phyloP scores from a whole-genome alignment of 2,797 vertebrate genomes.

The Enteromius thamalakanensis region DNA sequence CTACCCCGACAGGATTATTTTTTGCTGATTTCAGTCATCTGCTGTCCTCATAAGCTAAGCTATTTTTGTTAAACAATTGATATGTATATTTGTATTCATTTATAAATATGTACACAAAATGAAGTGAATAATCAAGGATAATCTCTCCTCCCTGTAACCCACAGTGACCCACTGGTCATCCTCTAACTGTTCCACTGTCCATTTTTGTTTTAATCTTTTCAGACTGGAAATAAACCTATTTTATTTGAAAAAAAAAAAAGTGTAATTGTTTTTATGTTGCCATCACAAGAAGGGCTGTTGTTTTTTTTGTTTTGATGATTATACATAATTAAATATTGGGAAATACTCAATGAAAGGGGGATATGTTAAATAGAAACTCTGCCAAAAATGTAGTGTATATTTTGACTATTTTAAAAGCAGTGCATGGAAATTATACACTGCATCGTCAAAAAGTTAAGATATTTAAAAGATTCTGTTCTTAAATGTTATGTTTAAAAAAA shows the following conservation, averaged over 20 bases:
- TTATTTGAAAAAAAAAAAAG: slow-evolving; percentile 49
- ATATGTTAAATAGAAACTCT: neutral
- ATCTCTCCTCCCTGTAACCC: slow-evolving; percentile 55
- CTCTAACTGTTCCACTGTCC: slow-evolving; percentile 56
- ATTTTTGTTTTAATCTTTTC: slow-evolving; percentile 60
- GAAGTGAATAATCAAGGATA: slow-evolving; percentile 59
- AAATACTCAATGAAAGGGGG: neutral
- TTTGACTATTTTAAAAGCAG: neutral
- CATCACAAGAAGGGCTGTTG: slow-evolving; percentile 82
- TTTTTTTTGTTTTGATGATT: slow-evolving; percentile 53
- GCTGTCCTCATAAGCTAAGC: slow-evolving; percentile 62
- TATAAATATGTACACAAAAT: slow-evolving; percentile 61
- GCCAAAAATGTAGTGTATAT: neutral
- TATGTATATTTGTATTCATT: slow-evolving; percentile 60
- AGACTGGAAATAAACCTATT: slow-evolving; percentile 62
- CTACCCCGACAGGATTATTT: slow-evolving; percentile 24
- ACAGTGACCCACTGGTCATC: slow-evolving; percentile 45
- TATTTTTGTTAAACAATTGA: slow-evolving; percentile 63
- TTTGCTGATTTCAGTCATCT: slow-evolving; percentile 52
- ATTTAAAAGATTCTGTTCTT: neutral
- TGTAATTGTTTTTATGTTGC: slow-evolving; percentile 19
- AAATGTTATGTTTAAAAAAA: neutral
- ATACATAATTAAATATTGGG: neutral
- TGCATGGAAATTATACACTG: neutral
- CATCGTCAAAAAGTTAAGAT: neutral